These are phyloP conservation scores for Patella caerulea DNA, from an alignment of 2,888 invertebrate genomes.

Conservation along the genomic window DNA sequence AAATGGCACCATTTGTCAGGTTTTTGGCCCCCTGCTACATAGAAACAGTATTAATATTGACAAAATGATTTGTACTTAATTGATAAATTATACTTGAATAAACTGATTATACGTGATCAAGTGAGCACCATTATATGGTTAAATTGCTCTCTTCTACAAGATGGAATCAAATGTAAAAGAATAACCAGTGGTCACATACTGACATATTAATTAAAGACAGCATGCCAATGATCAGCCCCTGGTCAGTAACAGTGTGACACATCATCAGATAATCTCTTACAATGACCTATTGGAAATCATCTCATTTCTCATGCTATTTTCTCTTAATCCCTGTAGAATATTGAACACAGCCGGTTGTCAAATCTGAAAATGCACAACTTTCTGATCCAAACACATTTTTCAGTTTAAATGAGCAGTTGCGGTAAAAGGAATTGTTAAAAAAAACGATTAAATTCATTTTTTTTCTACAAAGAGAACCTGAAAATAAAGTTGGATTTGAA, in stretches of 20 bases:
- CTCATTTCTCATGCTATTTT: no score
- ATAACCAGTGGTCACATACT: background rate
- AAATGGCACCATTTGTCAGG: background rate
- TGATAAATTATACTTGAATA: conserved; percentile 1
- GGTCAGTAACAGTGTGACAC: background rate
- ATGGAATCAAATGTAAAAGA: background rate
- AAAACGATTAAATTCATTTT: no score
- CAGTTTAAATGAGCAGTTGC: no score
- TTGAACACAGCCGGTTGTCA: no score
- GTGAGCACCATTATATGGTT: background rate
- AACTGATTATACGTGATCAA: conserved; percentile 1
- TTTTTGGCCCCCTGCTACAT: background rate
- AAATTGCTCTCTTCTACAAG: background rate
- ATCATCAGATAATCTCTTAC: no score
- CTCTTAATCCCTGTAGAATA: no score
- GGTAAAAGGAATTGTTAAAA: no score
- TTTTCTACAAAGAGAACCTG: no score
- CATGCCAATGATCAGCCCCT: background rate
- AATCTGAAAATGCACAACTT: no score
- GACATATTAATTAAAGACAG: conserved; percentile 2
- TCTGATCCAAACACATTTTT: no score
- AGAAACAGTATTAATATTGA: background rate
- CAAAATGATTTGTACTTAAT: conserved; percentile 4
- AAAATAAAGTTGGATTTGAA: no score
- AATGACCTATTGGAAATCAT: no score